Base-by-base conservation (phyloP, 2,797 vertebrate species). In the Xiphophorus birchmanni region DNA sequence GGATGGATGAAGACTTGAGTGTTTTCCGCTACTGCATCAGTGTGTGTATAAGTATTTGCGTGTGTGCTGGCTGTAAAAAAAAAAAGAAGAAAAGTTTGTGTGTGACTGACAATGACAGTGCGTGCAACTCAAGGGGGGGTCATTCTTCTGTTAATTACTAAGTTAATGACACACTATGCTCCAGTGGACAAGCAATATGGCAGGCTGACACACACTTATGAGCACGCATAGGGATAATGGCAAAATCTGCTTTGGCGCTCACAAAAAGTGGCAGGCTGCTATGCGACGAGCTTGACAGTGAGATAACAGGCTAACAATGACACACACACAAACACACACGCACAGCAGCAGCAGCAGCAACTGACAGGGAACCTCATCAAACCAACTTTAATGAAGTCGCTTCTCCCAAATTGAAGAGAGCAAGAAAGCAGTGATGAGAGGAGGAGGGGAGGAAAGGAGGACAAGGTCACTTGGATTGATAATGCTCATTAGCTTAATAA, bases 381-480 rank as follows among this genome's bases (percentile, higher is more conserved):
- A 92, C 86, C 79, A 73, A 88, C 88, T 92, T 93, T 94, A 95
- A 95, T 95, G 93, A 94, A 94, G 94, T 94, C 91, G 90, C 93
- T 91, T 92, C 89, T 86, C 82, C 87, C 81, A 92, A 93, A 93
- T 75, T 90, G 91, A 90, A 90, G 79, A 87, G 82, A 67, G 83
- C 86, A 89, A 84, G 80, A 88, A 89, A 87, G 81, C 82, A 83
- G 79, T 80, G 90, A 91, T 84, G 87, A 88, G 86, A 86, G 60
- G 79, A 91, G 87, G 89, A 89, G 82, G 89, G 79, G 81, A 92
- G 84, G 71, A 89, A 91, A 92, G 90, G 90, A 93, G 93, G 94
- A 94, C 94, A 95, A 95, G 94, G 94, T 94, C 92, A 84, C 86
- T 86, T 86, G 86, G 94, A 95, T 95, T 95, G 94, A 95, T 94